These are phyloP conservation scores for Morelia viridis DNA, from an alignment of 2,797 vertebrate genomes.

Conservation along the genomic window DNA sequence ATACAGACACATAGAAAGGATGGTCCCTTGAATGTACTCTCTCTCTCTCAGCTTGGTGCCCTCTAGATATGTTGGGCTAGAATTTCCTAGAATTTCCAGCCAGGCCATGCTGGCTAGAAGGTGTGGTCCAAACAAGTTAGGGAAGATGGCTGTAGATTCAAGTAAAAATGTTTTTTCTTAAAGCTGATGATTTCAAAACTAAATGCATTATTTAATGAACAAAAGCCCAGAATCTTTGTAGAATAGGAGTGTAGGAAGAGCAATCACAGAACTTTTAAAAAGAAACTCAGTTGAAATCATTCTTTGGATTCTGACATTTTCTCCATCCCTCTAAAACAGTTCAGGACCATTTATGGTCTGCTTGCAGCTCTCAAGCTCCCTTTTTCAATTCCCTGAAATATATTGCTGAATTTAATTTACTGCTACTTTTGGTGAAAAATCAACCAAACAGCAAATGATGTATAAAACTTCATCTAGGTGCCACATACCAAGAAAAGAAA, in stretches of 20 bases:
- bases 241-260: constrained; percentile 47
- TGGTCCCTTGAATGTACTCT: background rate
- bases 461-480: background rate
- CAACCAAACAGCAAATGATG: background rate
- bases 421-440: background rate
- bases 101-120: background rate
- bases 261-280: constrained; percentile 49
- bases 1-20: background rate
- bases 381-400: background rate
- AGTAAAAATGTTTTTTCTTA: background rate
- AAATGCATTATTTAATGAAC: constrained; percentile 9
- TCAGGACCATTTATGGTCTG: background rate
- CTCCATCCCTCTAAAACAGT: background rate
- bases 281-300: constrained; percentile 48
- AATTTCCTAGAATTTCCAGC: background rate
- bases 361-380: background rate
- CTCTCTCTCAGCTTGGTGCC: background rate
- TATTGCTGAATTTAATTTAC: background rate
- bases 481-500: background rate
- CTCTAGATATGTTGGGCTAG: background rate
- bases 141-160: background rate
- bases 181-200: background rate
- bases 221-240: constrained; percentile 46
- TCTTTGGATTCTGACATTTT: constrained; percentile 31
- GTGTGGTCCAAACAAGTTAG: background rate